These are phyloP conservation scores for Cochlearius cochlearius DNA, from an alignment of 2,113 vertebrate species.

Conservation along the genomic window DNA sequence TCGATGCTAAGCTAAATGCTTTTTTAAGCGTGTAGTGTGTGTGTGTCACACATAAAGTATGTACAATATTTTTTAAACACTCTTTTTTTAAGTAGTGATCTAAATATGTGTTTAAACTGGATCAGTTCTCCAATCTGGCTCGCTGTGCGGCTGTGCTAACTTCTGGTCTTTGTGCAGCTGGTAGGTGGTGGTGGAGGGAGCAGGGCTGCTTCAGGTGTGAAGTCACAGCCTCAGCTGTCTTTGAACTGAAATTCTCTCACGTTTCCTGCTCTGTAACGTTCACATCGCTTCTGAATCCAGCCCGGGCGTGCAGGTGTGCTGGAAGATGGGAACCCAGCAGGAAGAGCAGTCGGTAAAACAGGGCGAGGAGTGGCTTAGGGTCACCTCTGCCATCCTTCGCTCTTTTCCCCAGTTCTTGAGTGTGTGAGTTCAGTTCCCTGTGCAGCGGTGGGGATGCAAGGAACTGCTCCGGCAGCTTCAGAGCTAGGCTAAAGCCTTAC, in stretches of 20 bases:
- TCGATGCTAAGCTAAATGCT: fast-evolving
- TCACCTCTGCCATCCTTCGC: background rate
- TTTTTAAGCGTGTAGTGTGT: background rate
- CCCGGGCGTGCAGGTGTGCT: background rate
- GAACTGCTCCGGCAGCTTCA: background rate
- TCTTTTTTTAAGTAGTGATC: background rate
- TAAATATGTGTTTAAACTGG: background rate
- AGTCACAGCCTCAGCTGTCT: background rate
- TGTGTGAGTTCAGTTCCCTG: background rate
- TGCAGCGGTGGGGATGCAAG: background rate
- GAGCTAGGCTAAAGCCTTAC: background rate
- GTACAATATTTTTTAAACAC: fast-evolving
- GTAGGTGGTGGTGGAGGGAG: background rate
- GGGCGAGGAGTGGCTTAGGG: background rate
- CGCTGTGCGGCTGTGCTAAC: background rate
- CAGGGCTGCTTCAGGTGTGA: background rate
- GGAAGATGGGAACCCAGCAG: background rate
- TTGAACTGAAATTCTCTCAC: background rate
- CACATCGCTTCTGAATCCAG: background rate
- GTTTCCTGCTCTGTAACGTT: background rate
- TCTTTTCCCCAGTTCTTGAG: background rate
- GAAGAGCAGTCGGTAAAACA: background rate
- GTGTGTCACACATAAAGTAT: fast-evolving
- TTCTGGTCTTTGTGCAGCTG: background rate
- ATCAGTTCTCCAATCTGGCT: background rate